Percentiles rank a stretch among this genome's conserved stretches.
These are phyloP conservation scores for Lepilemur septentrionalis DNA, from an alignment of 2,797 vertebrate species.

Conservation along the genomic window DNA sequence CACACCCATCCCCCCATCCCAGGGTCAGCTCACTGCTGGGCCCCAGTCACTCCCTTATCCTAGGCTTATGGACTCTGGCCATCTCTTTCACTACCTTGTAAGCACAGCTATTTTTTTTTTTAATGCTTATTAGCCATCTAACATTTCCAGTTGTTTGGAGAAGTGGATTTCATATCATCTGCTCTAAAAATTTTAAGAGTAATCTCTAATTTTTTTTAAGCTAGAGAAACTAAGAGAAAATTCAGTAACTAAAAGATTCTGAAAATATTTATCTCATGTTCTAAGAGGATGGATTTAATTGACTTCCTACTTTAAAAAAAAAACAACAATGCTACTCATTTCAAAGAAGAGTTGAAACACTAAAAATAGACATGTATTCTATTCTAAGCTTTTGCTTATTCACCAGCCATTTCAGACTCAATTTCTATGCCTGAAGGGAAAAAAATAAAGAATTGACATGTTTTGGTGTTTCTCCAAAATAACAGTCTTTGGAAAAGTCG, in stretches of 20 bases:
- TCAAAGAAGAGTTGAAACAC: slow-evolving; percentile 55
- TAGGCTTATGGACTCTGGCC: not conserved
- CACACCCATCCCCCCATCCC: not conserved
- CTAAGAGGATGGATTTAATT: slow-evolving; percentile 51
- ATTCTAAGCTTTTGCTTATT: slow-evolving; percentile 66
- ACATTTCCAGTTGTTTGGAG: not conserved
- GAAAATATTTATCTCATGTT: slow-evolving; percentile 43
- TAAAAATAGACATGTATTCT: slow-evolving; percentile 67
- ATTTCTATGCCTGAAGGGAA: slow-evolving; percentile 10
- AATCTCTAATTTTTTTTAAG: not conserved
- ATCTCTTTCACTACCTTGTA: not conserved
- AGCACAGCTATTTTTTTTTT: not conserved
- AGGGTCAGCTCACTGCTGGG: not conserved
- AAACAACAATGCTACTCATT: slow-evolving; percentile 60
- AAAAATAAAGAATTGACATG: slow-evolving; percentile 21
- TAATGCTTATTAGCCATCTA: not conserved
- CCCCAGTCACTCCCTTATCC: not conserved
- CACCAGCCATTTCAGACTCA: slow-evolving; percentile 63
- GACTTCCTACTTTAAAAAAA: slow-evolving; percentile 53
- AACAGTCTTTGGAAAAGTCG: slow-evolving; percentile 22
- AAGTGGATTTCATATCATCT: not conserved
- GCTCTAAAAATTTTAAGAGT: slow-evolving; percentile 2
- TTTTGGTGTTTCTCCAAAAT: slow-evolving; percentile 52
- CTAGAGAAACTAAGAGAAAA: slow-evolving; percentile 43
- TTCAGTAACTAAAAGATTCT: not conserved